Evolutionary conservation across 2,113 vertebrate genomes (phyloP).

Genomic region (Spermophilus dauricus): DNA sequence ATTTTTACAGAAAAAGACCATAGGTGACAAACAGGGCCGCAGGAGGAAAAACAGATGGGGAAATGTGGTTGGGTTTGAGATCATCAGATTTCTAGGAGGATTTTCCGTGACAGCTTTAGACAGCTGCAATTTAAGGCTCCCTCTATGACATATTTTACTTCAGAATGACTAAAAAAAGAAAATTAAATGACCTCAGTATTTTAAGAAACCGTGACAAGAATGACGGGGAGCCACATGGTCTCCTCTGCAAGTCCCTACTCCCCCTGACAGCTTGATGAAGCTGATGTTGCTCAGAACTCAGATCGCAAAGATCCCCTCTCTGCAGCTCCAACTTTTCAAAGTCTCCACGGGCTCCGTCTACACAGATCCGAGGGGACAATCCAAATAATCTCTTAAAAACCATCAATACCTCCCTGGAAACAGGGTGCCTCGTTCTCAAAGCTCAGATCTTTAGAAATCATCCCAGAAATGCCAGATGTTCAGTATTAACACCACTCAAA

Average conservation of each 20-base stretch:
- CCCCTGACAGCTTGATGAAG: background rate
- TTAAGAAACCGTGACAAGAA: constrained; percentile 58
- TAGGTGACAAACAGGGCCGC: constrained; percentile 13
- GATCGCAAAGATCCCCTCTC: background rate
- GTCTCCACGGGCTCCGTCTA: fast-evolving
- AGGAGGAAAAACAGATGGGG: constrained; percentile 13
- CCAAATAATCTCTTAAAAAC: background rate
- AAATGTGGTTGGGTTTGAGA: background rate
- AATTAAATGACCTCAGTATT: constrained; percentile 53
- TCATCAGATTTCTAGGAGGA: constrained; percentile 20
- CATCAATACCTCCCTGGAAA: background rate
- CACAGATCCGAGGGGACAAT: background rate
- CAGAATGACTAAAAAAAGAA: background rate
- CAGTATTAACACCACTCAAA: background rate
- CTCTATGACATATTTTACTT: constrained; percentile 58
- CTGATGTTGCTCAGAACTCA: fast-evolving
- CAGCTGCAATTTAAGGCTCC: constrained; percentile 60
- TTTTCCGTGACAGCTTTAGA: constrained; percentile 44
- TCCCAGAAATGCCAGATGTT: background rate
- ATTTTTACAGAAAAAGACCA: background rate
- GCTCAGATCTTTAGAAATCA: background rate
- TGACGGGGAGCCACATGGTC: background rate
- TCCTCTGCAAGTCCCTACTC: background rate
- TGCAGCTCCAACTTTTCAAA: background rate
- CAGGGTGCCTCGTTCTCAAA: background rate